These are phyloP conservation scores for Dermochelys coriacea DNA, from an alignment of 2,797 vertebrate genomes.

Conservation along the genomic window DNA sequence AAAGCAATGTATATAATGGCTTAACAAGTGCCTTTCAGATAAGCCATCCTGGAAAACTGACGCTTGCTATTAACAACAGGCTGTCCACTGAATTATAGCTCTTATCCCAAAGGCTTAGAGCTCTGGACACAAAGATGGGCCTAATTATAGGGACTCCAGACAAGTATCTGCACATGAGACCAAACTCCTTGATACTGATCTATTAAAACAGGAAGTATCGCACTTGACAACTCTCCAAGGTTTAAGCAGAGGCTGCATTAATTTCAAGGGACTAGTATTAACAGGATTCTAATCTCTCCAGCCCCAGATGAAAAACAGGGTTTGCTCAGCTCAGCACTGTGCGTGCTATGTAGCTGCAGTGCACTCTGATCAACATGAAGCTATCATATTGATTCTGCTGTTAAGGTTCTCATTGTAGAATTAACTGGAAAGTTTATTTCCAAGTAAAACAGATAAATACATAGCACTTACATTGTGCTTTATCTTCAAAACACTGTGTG, in stretches of 20 bases:
- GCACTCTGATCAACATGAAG: not conserved
- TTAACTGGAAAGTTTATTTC: not conserved
- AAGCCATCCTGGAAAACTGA: not conserved
- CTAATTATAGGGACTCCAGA: not conserved
- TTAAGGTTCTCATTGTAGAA: not conserved
- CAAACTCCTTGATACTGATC: not conserved
- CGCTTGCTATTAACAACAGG: not conserved
- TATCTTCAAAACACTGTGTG: not conserved
- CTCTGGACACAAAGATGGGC: not conserved
- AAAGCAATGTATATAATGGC: not conserved
- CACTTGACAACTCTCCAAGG: not conserved
- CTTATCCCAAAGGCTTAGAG: not conserved
- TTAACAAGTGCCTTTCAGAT: not conserved
- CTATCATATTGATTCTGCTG: not conserved
- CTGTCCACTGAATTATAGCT: not conserved
- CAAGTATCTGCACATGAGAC: not conserved
- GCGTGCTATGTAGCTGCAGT: not conserved
- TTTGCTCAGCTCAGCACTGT: not conserved
- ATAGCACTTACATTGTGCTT: not conserved
- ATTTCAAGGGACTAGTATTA: not conserved
- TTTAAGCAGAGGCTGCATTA: not conserved
- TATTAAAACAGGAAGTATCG: not conserved
- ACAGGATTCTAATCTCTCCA: not conserved
- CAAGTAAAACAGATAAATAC: not conserved
- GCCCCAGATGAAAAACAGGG: not conserved